Conservation (phyloP, 2,113 vertebrate species). For the Albula glossodonta region DNA sequence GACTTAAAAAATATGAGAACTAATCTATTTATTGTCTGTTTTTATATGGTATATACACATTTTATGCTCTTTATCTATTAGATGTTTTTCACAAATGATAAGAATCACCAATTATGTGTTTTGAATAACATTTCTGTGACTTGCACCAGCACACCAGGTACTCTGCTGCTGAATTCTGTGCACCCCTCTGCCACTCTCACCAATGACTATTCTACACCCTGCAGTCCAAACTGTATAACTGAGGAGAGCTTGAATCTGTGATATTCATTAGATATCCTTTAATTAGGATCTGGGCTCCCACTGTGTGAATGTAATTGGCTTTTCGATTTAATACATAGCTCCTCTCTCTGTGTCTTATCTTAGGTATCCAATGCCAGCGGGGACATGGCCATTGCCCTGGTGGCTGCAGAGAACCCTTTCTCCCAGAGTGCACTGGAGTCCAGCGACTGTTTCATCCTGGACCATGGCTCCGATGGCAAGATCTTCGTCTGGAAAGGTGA, state of each 20-base stretch:
- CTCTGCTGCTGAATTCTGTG: too few species aligned
- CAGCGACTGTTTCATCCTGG: slow-evolving; percentile 95
- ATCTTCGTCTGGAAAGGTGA: slow-evolving; percentile 98
- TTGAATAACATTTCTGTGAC: background rate
- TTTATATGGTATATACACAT: too few species aligned
- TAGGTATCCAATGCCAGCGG: slow-evolving; percentile 89
- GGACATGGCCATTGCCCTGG: slow-evolving; percentile 81
- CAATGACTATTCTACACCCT: too few species aligned
- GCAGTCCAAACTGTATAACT: too few species aligned
- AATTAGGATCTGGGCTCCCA: background rate
- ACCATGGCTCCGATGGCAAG: slow-evolving; percentile 87
- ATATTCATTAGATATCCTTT: background rate
- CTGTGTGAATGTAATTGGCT: background rate
- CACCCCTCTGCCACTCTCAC: too few species aligned
- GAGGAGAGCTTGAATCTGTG: too few species aligned
- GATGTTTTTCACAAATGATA: too few species aligned
- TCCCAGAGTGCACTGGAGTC: slow-evolving; percentile 83
- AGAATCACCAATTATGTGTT: too few species aligned
- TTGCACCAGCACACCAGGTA: background rate
- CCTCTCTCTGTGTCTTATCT: background rate
- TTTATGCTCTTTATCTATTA: too few species aligned
- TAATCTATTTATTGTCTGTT: too few species aligned
- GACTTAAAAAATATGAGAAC: background rate
- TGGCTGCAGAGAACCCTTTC: slow-evolving; percentile 95
- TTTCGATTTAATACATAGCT: background rate